Base-by-base conservation (phyloP, 2,888 invertebrate species). In the Drosophila emarginata region DNA sequence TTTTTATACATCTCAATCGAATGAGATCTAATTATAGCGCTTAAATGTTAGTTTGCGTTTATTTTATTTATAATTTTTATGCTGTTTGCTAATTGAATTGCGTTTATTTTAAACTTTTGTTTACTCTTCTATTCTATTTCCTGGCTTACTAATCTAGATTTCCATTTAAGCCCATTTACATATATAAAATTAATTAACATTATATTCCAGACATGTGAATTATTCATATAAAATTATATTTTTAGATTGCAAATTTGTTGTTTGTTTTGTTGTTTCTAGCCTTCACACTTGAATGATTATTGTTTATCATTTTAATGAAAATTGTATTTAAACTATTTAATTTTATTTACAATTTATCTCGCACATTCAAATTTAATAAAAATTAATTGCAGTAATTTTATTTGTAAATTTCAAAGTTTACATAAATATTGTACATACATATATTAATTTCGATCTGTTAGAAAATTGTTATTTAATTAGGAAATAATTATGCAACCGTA, bases 401-500 rank as follows among this genome's bases (percentile, higher is more conserved):
- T 52, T 70, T 32, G 40, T 23, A 57, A 15, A 37, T 57, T 56
- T 36, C n/a, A 37, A 37, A 54, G 50, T 60, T 68, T 18, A 12
- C 26, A 61, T 57, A 52, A 73, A 53, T 71, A 52, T 37, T 56
- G 28, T 60, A 15, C n/a, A 26, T 60, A 15, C n/a, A 26, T 51
- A 45, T 56, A 51, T 63, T 52, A 28, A 36, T 21, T 28, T 14
- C 21, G 26, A 26, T 61, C 32, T 32, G 26, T 45, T 53, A 39
- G 36, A 62, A 73, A 82, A 83, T 83, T 74, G 66, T 67, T 36
- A 71, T 80, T 78, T 72, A 81, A 87, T 81, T 68, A 61, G 72
- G 74, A 74, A 70, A 71, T 79, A 81, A 81, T 83, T 77, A 76
- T 56, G 70, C 58, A 23, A 23, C 56, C 62, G 61, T 40, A 59